Conservation (phyloP, 2,113 vertebrate genomes). For the Calyptomena viridis region DNA sequence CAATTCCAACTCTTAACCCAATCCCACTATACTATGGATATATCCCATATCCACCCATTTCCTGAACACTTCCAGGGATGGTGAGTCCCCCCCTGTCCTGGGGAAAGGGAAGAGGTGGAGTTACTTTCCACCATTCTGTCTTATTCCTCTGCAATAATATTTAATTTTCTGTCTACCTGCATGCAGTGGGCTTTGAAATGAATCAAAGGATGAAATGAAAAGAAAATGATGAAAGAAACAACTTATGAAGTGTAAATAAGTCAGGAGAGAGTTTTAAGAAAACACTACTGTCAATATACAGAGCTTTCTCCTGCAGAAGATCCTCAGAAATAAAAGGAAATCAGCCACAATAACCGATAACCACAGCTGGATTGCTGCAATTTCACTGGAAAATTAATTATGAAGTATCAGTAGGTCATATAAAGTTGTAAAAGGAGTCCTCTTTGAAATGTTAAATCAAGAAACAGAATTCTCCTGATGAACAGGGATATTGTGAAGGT, state of each 20-base stretch:
- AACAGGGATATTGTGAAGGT: background rate
- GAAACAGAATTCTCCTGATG: rapidly evolving
- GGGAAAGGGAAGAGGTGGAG: background rate
- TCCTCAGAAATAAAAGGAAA: background rate
- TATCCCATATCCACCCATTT: background rate
- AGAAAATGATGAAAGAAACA: background rate
- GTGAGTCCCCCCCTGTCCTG: background rate
- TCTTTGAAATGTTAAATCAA: background rate
- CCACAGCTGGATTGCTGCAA: background rate
- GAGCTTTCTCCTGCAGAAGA: background rate
- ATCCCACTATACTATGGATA: background rate
- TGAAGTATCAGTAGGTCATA: background rate
- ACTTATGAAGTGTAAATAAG: background rate
- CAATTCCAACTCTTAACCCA: background rate
- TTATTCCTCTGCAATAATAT: background rate
- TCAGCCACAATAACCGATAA: background rate
- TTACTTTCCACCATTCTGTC: background rate
- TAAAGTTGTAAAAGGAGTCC: background rate
- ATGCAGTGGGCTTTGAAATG: background rate
- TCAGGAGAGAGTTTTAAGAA: background rate
- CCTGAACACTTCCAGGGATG: background rate
- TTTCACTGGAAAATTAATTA: background rate
- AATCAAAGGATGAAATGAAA: background rate
- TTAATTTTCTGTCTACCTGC: background rate
- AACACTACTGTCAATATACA: background rate